A percentile compares a stretch with the other conserved stretches of the same genome.
phyloP scores from a whole-genome alignment of 2,797 vertebrate species.

The Eleutherodactylus coqui region DNA sequence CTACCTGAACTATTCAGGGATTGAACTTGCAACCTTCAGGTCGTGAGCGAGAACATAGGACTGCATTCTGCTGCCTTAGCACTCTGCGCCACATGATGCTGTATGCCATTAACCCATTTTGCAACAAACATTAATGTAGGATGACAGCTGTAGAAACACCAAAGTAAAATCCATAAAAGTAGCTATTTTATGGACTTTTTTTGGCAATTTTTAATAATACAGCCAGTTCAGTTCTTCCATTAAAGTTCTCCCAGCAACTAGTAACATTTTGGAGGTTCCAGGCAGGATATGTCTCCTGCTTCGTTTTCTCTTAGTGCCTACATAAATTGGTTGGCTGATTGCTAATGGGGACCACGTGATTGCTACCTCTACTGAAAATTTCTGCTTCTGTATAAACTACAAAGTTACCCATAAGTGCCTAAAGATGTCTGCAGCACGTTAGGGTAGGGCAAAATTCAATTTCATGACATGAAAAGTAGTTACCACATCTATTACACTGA shows the following conservation, averaged over 20 bases:
- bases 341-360: not conserved
- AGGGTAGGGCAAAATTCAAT: constrained; percentile 8
- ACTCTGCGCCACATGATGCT: too few species aligned
- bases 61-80: too few species aligned
- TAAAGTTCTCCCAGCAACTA: not conserved
- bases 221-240: not conserved
- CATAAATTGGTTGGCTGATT: not conserved
- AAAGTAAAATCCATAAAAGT: not conserved
- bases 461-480: constrained; percentile 76
- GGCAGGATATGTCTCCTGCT: not conserved
- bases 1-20: too few species aligned
- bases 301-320: not conserved
- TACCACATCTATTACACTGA: constrained; percentile 76
- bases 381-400: not conserved
- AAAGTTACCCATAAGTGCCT: not conserved
- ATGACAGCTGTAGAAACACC: not conserved
- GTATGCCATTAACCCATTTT: not conserved
- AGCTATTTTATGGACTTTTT: not conserved
- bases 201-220: not conserved
- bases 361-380: not conserved
- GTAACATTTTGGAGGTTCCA: not conserved
- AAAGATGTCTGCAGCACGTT: not conserved
- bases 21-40: too few species aligned
- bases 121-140: not conserved
- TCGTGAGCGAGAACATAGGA: too few species aligned